Percentiles rank a stretch among this genome's conserved stretches.
Evolutionary conservation across 1,140 invertebrate species (phyloP).

Genomic region (Pomacea maculata): DNA sequence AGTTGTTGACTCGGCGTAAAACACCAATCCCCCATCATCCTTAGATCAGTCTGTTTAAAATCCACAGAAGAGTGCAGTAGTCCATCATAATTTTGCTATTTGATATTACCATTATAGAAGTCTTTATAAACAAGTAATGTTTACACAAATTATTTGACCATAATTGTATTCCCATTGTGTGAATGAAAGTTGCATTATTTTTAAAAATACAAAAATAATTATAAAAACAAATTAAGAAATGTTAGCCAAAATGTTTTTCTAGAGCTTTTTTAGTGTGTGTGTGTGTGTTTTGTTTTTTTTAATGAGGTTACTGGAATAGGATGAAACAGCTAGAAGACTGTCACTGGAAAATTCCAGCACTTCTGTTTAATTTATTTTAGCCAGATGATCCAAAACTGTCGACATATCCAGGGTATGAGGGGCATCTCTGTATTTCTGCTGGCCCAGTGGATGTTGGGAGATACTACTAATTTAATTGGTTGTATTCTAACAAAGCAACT

Average conservation of each 20-base stretch:
- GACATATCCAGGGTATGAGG: constrained; percentile 46
- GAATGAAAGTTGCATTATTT: background rate
- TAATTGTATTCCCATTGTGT: background rate
- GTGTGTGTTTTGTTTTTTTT: no score
- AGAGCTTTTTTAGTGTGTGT: no score
- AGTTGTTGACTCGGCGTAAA: no score
- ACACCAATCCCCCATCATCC: no score
- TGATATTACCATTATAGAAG: background rate
- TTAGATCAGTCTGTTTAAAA: background rate
- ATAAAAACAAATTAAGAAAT: no score
- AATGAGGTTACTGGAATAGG: no score
- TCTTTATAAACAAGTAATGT: background rate
- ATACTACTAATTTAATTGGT: constrained; percentile 49
- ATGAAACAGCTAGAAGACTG: no score
- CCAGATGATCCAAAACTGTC: constrained; percentile 53
- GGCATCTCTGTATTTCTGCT: constrained; percentile 50
- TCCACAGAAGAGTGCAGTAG: background rate
- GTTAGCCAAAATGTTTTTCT: no score
- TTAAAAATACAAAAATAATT: background rate
- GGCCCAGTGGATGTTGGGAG: constrained; percentile 51
- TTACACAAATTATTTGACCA: background rate
- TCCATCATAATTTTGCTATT: background rate
- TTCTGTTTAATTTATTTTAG: constrained; percentile 34
- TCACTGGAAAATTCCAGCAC: background rate
- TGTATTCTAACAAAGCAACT: constrained; percentile 48